A percentile compares a stretch with the other conserved stretches of the same genome.
Evolutionary conservation across 2,888 invertebrate species (phyloP).

Genomic region (Leptopilina myrica): DNA sequence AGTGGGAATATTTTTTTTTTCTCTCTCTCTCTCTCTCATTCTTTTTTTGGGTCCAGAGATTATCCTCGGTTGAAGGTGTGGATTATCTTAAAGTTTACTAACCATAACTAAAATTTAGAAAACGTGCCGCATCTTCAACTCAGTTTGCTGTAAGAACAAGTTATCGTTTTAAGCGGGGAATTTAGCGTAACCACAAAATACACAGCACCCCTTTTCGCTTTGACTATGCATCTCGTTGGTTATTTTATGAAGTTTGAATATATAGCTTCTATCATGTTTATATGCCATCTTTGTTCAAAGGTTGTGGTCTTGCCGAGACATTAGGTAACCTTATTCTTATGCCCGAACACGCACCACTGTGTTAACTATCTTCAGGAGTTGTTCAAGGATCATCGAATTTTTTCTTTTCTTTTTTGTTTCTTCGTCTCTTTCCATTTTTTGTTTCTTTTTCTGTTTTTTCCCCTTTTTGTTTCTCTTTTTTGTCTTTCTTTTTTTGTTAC

Average conservation of each 20-base stretch:
- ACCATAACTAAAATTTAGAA: constrained; percentile 34
- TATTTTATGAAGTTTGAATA: constrained; percentile 35
- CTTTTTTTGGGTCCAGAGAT: constrained; percentile 21
- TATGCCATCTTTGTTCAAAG: constrained; percentile 28
- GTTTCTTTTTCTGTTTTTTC: too few species aligned
- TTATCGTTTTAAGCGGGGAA: constrained; percentile 6
- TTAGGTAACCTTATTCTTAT: constrained; percentile 51
- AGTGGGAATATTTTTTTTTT: not conserved
- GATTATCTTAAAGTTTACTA: constrained; percentile 33
- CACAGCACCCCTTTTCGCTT: constrained; percentile 10
- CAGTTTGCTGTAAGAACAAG: constrained; percentile 27
- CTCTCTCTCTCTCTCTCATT: too few species aligned
- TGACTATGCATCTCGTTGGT: constrained; percentile 15
- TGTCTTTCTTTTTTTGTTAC: too few species aligned
- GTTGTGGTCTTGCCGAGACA: constrained; percentile 28
- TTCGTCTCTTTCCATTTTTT: too few species aligned
- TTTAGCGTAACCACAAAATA: constrained; percentile 27
- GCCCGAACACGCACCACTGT: constrained; percentile 58
- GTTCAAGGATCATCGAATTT: constrained; percentile 24
- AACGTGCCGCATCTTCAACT: constrained; percentile 34
- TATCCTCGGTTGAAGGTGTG: constrained; percentile 2
- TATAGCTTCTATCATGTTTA: constrained; percentile 32
- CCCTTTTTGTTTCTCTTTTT: too few species aligned
- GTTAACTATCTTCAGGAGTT: constrained; percentile 59
- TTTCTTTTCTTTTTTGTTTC: not conserved